Evolutionary conservation across 2,888 invertebrate genomes (phyloP).

Genomic region (Ganaspis brasiliensis): DNA sequence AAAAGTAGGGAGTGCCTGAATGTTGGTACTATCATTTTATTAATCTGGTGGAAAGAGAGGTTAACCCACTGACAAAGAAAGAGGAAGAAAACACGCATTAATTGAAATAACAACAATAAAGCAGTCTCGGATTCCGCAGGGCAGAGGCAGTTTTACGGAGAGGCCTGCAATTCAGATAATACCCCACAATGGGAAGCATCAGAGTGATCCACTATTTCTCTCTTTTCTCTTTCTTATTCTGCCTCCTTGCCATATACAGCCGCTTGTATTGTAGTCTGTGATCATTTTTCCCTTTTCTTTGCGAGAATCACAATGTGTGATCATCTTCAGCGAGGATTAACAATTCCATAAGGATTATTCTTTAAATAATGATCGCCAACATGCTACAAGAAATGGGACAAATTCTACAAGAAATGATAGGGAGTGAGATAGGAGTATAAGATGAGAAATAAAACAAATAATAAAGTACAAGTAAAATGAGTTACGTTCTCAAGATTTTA

Average conservation of each 20-base stretch:
- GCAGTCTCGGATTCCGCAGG: constrained; percentile 46
- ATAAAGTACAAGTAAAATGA: too few relatives aligned
- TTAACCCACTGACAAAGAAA: constrained; percentile 53
- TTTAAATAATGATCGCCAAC: constrained; percentile 12
- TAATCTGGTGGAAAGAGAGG: constrained; percentile 61
- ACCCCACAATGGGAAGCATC: constrained; percentile 63
- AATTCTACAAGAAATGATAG: background rate
- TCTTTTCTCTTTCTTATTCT: constrained; percentile 23
- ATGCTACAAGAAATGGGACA: background rate
- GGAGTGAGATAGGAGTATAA: too few relatives aligned
- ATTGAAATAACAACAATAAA: constrained; percentile 66
- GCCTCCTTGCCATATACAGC: background rate
- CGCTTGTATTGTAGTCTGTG: background rate
- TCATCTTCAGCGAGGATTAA: constrained; percentile 17
- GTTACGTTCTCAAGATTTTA: background rate
- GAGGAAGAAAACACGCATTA: constrained; percentile 61
- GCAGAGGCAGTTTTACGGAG: constrained; percentile 62
- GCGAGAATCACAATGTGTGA: constrained; percentile 7
- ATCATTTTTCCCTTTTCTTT: constrained; percentile 11
- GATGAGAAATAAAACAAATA: too few relatives aligned
- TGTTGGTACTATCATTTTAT: constrained; percentile 65
- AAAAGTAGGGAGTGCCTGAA: constrained; percentile 47
- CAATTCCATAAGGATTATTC: constrained; percentile 24
- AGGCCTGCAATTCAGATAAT: constrained; percentile 67
- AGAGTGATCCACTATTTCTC: constrained; percentile 50